Conservation (phyloP, 2,888 invertebrate species). For the Cephus runcator region DNA sequence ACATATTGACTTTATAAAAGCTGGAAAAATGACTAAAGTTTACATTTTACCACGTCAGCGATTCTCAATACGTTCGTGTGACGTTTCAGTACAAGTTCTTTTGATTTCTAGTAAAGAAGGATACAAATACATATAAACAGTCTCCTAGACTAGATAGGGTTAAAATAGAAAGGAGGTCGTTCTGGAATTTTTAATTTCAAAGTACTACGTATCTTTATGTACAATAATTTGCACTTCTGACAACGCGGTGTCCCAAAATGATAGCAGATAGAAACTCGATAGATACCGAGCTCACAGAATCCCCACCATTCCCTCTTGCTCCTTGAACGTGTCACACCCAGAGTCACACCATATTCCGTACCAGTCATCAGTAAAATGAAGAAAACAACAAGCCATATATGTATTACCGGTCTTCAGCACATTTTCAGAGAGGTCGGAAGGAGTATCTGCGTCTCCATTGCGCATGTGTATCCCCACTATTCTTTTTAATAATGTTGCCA, state of each 20-base stretch:
- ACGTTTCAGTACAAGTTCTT: too few species aligned
- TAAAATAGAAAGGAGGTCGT: neutral
- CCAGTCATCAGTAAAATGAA: neutral
- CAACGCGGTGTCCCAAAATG: neutral
- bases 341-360: neutral
- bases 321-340: neutral
- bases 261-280: neutral
- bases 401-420: neutral
- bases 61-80: too few species aligned
- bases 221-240: neutral
- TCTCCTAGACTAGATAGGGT: neutral
- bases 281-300: neutral
- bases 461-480: constrained; percentile 30
- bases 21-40: too few species aligned
- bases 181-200: neutral
- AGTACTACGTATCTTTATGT: neutral
- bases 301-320: neutral
- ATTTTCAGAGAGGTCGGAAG: neutral
- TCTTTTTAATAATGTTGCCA: constrained; percentile 10
- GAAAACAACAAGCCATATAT: neutral
- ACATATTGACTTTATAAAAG: too few species aligned
- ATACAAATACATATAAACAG: too few species aligned
- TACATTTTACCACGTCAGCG: too few species aligned
- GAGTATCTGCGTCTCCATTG: neutral
- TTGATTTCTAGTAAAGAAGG: too few species aligned